Percentiles rank a stretch among this genome's conserved stretches.
phyloP scores from a whole-genome alignment of 2,113 vertebrate genomes.

The Vanacampus margaritifer region DNA sequence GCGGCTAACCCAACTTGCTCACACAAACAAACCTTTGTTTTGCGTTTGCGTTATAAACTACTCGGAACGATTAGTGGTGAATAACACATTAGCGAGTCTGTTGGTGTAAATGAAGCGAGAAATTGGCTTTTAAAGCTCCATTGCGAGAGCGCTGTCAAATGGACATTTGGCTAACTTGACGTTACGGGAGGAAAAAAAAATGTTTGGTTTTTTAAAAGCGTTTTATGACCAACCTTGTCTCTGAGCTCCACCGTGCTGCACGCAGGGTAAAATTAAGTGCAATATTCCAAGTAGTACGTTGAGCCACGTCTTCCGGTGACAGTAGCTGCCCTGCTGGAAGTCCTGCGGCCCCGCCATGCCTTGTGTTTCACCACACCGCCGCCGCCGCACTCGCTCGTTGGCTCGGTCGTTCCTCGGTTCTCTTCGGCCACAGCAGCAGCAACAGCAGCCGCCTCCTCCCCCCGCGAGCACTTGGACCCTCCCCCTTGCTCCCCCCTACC shows the following conservation, averaged over 20 bases:
- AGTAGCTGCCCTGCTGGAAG: constrained; percentile 77
- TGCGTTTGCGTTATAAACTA: background rate
- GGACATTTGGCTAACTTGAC: background rate
- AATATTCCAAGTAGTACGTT: constrained; percentile 83
- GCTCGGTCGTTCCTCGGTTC: background rate
- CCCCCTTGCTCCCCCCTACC: constrained; percentile 2
- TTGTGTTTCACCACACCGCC: constrained; percentile 37
- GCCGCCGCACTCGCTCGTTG: constrained; percentile 36
- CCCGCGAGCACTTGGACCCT: constrained; percentile 16
- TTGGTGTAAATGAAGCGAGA: background rate
- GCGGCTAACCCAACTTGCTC: constrained; percentile 55
- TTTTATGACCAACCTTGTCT: constrained; percentile 77
- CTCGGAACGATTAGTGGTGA: background rate
- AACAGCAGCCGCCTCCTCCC: constrained; percentile 22
- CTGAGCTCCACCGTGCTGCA: constrained; percentile 83
- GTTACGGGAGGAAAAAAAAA: background rate
- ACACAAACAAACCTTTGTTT: constrained; percentile 2
- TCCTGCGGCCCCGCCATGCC: constrained; percentile 86
- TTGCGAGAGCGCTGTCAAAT: background rate
- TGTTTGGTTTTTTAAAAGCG: background rate
- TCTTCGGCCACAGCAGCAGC: constrained; percentile 18
- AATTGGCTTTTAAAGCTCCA: background rate
- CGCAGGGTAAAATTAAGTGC: constrained; percentile 80
- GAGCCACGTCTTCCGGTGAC: constrained; percentile 84
- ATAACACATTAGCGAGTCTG: background rate